Evolutionary conservation across 2,113 vertebrate species (phyloP), one percentile per base, ranked within the genome.

Genomic region (Oryzias javanicus): DNA sequence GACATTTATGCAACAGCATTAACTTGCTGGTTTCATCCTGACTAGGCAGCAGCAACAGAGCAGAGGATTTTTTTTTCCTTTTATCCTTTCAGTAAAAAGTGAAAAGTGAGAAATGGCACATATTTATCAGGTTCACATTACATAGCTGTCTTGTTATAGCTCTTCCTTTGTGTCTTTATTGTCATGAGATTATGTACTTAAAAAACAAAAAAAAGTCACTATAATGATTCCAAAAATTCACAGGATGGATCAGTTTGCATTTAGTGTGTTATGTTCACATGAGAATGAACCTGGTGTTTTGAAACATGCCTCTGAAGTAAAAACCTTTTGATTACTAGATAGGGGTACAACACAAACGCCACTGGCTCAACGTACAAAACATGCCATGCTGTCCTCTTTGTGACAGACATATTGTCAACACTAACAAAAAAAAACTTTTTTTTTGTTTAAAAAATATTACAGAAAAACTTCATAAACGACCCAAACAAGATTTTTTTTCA

Each of bases 1-100:
- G 86, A 91, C 86, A 72, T 86, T 83, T 86, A 56, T 83, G 70
- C 77, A 73, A 76, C 56, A 84, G 78, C 74, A 74, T 53, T 4
- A 53, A 71, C 59, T 57, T 72, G 79, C 82, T 85, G 82, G 76
- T 80, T 63, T 79, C 49, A 65, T 75, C 72, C 63, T 55, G 66
- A 72, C 42, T 10, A 70, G 75, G 62, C 72, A 80, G 78, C 62
- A 76, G 74, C 55, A 56, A 70, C 40, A 63, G 60, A 71, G 72
- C 55, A 70, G 68, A 48, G 42, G 27, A 46, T 60, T 73, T 25
- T 45, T 45, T 22, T 42, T 13, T 40, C 52, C 7, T 25, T 6
- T 25, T 25, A 3, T 18, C 17, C 51, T 70, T 27, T 19, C 5
- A 53, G 35, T 42, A 24, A 55, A 19, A 48, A 42, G 25, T 66